Evolutionary conservation across 2,113 vertebrate genomes (phyloP), one percentile per base, ranked within the genome.

Genomic region (Symphodus melops): DNA sequence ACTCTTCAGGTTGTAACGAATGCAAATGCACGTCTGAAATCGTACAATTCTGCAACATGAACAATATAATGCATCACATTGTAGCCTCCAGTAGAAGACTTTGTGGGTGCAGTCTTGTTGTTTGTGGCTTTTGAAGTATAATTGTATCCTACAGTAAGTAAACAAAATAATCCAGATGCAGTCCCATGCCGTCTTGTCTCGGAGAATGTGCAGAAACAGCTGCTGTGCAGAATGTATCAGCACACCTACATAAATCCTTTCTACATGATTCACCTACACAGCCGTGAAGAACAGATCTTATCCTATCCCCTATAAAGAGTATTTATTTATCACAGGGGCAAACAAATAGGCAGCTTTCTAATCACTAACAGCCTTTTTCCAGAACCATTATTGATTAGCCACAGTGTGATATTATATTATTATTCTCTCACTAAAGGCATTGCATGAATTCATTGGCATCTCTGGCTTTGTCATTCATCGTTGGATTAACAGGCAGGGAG

Each of bases 121-220:
- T 53, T 58, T 44, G 51, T n/a, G 11, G 33, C 51, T 25, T 81
- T 73, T 76, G 42, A 68, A 54, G 25, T 49, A 14, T 10, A 6
- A 17, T 5, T 4, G 54, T 46, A 46, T 52, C 64, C 42, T 36
- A n/a, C n/a, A n/a, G n/a, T n/a, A 53, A 42, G 23, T 44, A 44
- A 72, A 68, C 39, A 52, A 17, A 64, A 3, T 44, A 60, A 61
- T 25, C 11, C 61, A 73, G 48, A 68, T 44, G 25, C 13, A 17
- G 4, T 37, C 39, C 23, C 13, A 2, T 39, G 33, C 39, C 1
- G 0, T 54, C 20, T 23, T 21, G 62, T n/a, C 10, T 23, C 67
- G 42, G 33, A 9, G 3, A 4, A 16, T 56, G 6, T 48, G 36
- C 33, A 69, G 39, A 60, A 64, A 41, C 23, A 41, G 49, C 39